Conservation (phyloP, 2,888 invertebrate genomes). For the Drosophila multiciliata region DNA sequence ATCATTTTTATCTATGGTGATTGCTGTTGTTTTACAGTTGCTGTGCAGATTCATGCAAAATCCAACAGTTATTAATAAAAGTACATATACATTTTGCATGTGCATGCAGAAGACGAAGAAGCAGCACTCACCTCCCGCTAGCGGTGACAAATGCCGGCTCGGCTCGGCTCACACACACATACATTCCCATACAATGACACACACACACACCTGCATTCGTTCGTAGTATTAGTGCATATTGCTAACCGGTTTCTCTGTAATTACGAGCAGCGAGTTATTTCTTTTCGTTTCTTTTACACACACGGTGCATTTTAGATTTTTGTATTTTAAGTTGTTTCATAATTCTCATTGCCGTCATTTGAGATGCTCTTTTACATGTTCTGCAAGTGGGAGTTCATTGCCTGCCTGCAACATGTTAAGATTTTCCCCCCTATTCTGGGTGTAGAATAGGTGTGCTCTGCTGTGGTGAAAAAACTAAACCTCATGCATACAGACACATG, state of each 20-base stretch:
- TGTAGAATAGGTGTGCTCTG: constrained; percentile 3
- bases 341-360: constrained; percentile 14
- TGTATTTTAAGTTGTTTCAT: constrained; percentile 12
- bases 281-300: constrained; percentile 13
- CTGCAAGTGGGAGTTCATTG: constrained; percentile 37
- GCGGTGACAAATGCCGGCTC: constrained; percentile 61
- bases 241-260: constrained; percentile 54
- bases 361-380: constrained; percentile 8
- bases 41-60: constrained; percentile 26
- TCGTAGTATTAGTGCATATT: constrained; percentile 27
- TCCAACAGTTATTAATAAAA: constrained; percentile 47
- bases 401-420: constrained; percentile 40
- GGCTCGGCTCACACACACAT: constrained; percentile 6
- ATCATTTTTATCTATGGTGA: constrained; percentile 20
- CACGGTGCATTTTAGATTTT: constrained; percentile 30
- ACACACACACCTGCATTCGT: constrained; percentile 31
- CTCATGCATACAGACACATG: constrained; percentile 4
- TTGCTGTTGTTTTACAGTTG: constrained; percentile 44
- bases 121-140: constrained; percentile 8
- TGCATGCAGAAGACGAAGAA: constrained; percentile 6
- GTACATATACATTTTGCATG: constrained; percentile 6
- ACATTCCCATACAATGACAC: constrained; percentile 3
- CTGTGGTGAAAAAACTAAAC: constrained; percentile 39
- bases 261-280: constrained; percentile 37
- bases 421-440: constrained; percentile 11